Evolutionary conservation across 1,140 invertebrate genomes (phyloP), one percentile per base, ranked within the genome.

Genomic region (Drosophila miranda): DNA sequence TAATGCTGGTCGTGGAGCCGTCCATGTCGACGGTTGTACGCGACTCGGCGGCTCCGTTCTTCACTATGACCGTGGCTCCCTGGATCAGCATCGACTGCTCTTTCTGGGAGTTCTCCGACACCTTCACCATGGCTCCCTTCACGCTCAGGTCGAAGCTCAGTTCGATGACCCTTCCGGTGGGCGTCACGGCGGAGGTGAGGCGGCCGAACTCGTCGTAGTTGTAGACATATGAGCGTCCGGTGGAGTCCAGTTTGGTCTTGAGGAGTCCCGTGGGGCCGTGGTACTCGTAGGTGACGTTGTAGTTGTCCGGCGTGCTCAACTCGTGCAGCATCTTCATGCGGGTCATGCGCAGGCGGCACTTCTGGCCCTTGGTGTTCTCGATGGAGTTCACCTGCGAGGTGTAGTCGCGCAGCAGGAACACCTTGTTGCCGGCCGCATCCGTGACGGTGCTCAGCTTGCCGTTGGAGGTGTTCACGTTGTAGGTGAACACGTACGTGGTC

Each of bases 401-500:
- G 81, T 97, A 97, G 87, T 99, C 97, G 14, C 98, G 92, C 8
- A 97, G 91, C 21, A 99, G 93, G 92, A 96, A 97, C 3, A 96
- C 95, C 92, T 98, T 98, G 83, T 98, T 98, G 3, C 96, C 97
- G n/a, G 96, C 96, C 0, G 96, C 95, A 89, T 99, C 98, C 0
- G 96, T 97, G 0, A 99, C 96, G 0, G 96, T 97, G 74, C 95
- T 97, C 2, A 99, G 92, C 91, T 98, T 98, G 0, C 98, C 98
- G 84, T 98, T 98, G 72, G 97, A 98, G 0, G 98, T 99, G 84
- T 98, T 98, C 0, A 99, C 97, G 75, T 98, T 99, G 91, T 99
- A 99, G 0, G 97, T 96, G 87, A 99, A 99, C 2, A 95, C 94
- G 88, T 98, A 99, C 57, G 96, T 95, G 0, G 95, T 97, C 90